Conservation (phyloP, 2,113 vertebrate species). For the Aldabrachelys gigantea region DNA sequence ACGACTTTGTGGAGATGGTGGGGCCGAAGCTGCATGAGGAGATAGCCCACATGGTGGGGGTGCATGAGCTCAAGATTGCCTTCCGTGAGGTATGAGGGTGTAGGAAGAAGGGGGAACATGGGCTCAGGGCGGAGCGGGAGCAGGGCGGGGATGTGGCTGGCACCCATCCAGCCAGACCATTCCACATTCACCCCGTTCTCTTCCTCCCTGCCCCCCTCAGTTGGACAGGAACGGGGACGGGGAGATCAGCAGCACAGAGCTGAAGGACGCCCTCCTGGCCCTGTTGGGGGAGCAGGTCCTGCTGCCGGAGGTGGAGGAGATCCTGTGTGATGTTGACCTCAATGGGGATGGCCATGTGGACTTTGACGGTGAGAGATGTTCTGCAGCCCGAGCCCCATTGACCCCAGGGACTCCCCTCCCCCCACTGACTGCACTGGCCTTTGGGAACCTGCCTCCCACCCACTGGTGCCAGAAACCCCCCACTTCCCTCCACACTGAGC, state of each 20-base stretch:
- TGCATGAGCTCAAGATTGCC: slow-evolving; percentile 90
- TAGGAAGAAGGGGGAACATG: too few species aligned
- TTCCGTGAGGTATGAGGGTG: slow-evolving; percentile 85
- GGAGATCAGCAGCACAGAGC: slow-evolving; percentile 87
- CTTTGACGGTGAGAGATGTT: slow-evolving; percentile 87
- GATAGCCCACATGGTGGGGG: slow-evolving; percentile 93
- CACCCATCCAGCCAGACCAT: neutral
- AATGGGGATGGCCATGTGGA: slow-evolving; percentile 92
- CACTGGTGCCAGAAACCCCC: too few species aligned
- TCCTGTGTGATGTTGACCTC: slow-evolving; percentile 91
- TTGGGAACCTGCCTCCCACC: too few species aligned
- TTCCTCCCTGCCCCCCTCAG: slow-evolving; percentile 43
- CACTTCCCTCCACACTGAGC: rapidly evolving
- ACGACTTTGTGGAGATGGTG: slow-evolving; percentile 84
- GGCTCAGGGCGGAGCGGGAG: neutral
- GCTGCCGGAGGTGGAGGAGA: slow-evolving; percentile 90
- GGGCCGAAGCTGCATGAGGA: slow-evolving; percentile 88
- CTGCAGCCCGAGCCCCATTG: too few species aligned
- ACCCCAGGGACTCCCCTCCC: neutral
- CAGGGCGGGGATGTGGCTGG: neutral
- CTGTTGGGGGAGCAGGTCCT: slow-evolving; percentile 92
- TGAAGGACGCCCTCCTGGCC: slow-evolving; percentile 83
- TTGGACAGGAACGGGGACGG: slow-evolving; percentile 91
- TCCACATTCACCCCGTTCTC: neutral
- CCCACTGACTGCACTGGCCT: neutral